Conservation (phyloP, 2,797 vertebrate species). For the Acanthiza pusilla region DNA sequence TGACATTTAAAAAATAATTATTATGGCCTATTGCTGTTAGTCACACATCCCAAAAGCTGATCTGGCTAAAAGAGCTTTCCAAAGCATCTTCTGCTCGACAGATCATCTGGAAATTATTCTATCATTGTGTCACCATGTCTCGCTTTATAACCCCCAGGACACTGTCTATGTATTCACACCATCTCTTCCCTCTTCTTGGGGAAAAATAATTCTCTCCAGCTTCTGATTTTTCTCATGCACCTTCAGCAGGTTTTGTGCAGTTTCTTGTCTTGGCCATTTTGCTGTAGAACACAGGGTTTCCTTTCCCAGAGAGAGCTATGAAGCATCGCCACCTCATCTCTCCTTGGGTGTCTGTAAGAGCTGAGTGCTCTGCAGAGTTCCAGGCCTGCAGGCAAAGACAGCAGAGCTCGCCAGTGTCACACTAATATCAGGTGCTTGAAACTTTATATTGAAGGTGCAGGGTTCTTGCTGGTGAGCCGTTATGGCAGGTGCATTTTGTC, state of each 20-base stretch:
- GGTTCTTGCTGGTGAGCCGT: neutral
- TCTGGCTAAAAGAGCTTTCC: conserved; percentile 21
- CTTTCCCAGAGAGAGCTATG: neutral
- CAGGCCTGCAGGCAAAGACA: neutral
- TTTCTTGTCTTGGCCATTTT: neutral
- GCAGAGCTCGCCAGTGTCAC: neutral
- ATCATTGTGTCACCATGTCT: neutral
- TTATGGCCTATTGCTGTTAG: conserved; percentile 19
- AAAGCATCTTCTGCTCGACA: neutral
- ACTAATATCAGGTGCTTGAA: neutral
- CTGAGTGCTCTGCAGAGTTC: neutral
- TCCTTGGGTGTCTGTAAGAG: neutral
- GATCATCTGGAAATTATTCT: neutral
- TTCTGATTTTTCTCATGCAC: neutral
- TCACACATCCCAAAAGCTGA: conserved; percentile 24
- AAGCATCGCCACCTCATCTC: neutral
- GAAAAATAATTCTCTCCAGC: neutral
- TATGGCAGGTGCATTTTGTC: conserved; percentile 4
- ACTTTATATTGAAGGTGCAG: conserved; percentile 15
- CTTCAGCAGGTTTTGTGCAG: neutral
- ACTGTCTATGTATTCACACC: neutral
- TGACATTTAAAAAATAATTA: conserved; percentile 35
- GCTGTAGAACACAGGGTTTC: neutral
- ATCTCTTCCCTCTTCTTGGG: neutral
- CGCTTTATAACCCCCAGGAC: neutral